Evolutionary conservation across 2,797 vertebrate species (phyloP).

Genomic region (Oophaga sylvatica): DNA sequence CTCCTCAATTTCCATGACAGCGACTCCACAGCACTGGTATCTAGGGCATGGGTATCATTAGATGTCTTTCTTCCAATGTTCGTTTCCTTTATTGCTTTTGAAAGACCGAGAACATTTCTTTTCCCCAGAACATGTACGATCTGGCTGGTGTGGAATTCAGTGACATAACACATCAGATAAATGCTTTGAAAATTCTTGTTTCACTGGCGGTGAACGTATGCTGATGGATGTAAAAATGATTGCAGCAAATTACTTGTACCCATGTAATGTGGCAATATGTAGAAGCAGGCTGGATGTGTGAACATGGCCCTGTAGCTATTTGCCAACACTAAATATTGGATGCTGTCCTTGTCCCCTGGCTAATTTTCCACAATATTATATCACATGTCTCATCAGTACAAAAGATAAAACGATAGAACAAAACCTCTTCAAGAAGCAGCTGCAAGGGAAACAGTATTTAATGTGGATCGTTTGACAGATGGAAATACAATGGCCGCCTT

Average conservation of each 20-base stretch:
- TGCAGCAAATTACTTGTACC: too few relatives aligned
- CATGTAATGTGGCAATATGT: background rate
- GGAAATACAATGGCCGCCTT: background rate
- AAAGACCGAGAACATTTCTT: background rate
- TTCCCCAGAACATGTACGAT: background rate
- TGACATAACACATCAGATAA: background rate
- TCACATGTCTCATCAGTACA: background rate
- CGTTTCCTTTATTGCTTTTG: too few relatives aligned
- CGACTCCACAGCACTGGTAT: too few relatives aligned
- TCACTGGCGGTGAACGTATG: background rate
- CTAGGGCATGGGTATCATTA: too few relatives aligned
- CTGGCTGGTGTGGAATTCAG: background rate
- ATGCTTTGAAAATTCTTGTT: too few relatives aligned
- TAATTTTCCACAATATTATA: background rate
- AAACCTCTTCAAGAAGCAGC: background rate
- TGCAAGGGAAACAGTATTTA: background rate
- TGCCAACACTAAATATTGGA: background rate
- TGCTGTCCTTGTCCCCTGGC: background rate
- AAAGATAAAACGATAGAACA: background rate
- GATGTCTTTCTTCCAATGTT: too few relatives aligned
- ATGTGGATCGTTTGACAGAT: background rate
- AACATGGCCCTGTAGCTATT: background rate
- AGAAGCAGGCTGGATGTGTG: background rate
- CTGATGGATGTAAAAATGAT: background rate
- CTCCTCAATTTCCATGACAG: too few relatives aligned